These are phyloP conservation scores for Orthosia incerta DNA, from an alignment of 2,888 invertebrate genomes.

Conservation along the genomic window DNA sequence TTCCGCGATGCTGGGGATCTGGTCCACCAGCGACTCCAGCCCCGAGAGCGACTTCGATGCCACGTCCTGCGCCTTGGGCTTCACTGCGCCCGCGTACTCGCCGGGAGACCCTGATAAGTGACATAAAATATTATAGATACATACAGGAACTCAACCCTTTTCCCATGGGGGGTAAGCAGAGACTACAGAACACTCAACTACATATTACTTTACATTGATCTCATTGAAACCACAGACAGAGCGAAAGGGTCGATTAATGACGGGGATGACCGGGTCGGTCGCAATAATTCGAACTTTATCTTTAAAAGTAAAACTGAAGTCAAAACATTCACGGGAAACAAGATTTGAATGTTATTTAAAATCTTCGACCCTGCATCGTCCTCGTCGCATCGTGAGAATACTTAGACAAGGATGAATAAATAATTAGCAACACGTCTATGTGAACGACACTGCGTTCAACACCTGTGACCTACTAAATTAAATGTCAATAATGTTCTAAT, in stretches of 20 bases:
- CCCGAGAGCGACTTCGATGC: slow-evolving; percentile 97
- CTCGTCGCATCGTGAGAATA: neutral
- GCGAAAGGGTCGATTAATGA: too few relatives aligned
- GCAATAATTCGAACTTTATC: too few relatives aligned
- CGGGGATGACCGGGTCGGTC: too few relatives aligned
- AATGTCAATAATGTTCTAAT: neutral
- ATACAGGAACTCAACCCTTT: neutral
- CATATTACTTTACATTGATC: neutral
- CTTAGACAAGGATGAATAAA: neutral
- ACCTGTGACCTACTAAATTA: neutral
- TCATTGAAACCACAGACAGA: neutral
- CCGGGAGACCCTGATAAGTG: slow-evolving; percentile 76
- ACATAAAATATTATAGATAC: neutral
- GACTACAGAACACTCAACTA: neutral
- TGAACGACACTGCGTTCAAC: neutral
- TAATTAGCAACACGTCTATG: neutral
- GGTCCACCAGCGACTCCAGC: slow-evolving; percentile 96
- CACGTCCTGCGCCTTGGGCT: slow-evolving; percentile 92
- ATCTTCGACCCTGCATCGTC: too few relatives aligned
- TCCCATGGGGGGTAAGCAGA: neutral
- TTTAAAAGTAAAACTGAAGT: too few relatives aligned
- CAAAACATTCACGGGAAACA: too few relatives aligned
- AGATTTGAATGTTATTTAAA: too few relatives aligned
- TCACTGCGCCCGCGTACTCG: slow-evolving; percentile 87
- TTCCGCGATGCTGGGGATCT: slow-evolving; percentile 97